Evolutionary conservation across 37 sponge, comb jelly and placozoan genomes (phyloP), one percentile per base, ranked within the genome.

Genomic region (Cliona cf. orientalis): DNA sequence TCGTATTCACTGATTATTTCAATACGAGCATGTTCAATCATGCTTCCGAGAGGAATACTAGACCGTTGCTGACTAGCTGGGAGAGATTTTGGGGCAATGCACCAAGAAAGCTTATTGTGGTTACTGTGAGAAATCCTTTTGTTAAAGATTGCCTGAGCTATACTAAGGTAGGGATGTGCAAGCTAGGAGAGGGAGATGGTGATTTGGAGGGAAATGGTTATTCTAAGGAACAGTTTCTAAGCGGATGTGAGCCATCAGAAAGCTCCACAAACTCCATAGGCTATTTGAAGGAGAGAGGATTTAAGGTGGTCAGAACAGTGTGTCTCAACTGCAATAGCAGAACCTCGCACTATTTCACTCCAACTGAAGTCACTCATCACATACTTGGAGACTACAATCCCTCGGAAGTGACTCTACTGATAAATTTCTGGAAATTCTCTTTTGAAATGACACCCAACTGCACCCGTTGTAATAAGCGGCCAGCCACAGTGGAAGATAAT

Each of bases 381-480:
- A 72, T 82, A 0, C 62, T 72, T 45, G 72, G 73, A 17, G 4
- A 66, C 21, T 58, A 60, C n/a, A 29, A 59, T 11, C 68, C 85
- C 69, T 14, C 23, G n/a, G 71, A 70, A 45, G 78, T 85, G 34
- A 77, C 78, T 6, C 21, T 85, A 26, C 31, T 85, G 21, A 34
- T 77, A 17, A 68, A 85, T 62, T 17, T 26, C 32, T 85, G 85
- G 78, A 85, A 58, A 60, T 85, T 76, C 34, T 58, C 70, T 23
- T 19, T 85, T 7, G 31, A 41, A 21, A 58, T 77, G 21, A 32
- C 35, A 21, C 76, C 45, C 23, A 32, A 60, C 4, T 82, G 82
- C 64, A n/a, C n/a, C n/a, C n/a, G n/a, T n/a, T n/a, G n/a, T n/a
- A n/a, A n/a, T n/a, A n/a, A n/a, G n/a, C n/a, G n/a, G n/a, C n/a